Percentiles rank a stretch among this genome's conserved stretches.
Conservation (phyloP, 2,797 vertebrate genomes). For the Botia kubotai region DNA sequence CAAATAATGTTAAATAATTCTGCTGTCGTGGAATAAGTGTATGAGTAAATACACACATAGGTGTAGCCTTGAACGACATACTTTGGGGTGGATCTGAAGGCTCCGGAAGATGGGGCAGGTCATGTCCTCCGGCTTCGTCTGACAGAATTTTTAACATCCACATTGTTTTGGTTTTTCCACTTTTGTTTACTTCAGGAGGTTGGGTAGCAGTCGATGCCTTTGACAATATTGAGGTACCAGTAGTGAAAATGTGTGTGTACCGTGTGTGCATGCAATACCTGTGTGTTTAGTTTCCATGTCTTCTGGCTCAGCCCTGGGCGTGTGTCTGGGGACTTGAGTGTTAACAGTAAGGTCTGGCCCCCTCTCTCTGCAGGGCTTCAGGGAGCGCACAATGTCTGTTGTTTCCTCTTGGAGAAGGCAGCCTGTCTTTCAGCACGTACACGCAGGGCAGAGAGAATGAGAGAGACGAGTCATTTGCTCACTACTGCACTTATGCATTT, state of each 20-base stretch:
- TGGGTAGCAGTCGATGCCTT: conserved; percentile 73
- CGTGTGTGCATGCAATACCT: conserved; percentile 58
- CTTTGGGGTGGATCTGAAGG: neutral
- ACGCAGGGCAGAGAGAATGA: neutral
- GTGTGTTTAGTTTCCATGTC: conserved; percentile 63
- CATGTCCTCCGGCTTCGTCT: conserved; percentile 64
- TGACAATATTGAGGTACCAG: conserved; percentile 68
- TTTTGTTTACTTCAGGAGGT: conserved; percentile 39
- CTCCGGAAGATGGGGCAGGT: conserved; percentile 37
- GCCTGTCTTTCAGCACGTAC: conserved; percentile 38
- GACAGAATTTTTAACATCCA: conserved; percentile 53
- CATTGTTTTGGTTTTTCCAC: conserved; percentile 41
- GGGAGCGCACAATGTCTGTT: conserved; percentile 35
- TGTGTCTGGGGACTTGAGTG: conserved; percentile 50
- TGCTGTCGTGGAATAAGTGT: neutral
- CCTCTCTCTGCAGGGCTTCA: conserved; percentile 62
- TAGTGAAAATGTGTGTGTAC: conserved; percentile 41
- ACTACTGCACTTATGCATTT: conserved; percentile 35
- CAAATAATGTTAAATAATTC: neutral
- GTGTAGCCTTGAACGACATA: neutral
- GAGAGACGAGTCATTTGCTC: conserved; percentile 40
- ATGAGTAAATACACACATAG: neutral
- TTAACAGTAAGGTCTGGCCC: conserved; percentile 55
- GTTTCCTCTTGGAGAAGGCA: conserved; percentile 42
- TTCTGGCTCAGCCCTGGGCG: conserved; percentile 56